phyloP scores from a whole-genome alignment of 2,888 invertebrate species.

The Myopa tessellatipennis region DNA sequence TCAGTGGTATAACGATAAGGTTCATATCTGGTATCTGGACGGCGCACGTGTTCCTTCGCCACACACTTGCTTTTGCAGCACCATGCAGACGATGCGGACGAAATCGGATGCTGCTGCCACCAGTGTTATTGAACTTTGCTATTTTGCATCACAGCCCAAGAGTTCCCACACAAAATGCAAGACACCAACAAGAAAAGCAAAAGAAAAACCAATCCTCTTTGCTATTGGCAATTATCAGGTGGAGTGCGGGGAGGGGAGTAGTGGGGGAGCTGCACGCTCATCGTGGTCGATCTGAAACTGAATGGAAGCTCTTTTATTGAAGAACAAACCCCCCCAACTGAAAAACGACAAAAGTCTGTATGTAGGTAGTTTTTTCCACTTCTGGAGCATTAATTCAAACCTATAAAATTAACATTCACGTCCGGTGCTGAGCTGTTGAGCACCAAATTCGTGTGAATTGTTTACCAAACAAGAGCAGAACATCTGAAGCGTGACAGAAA shows the following conservation, averaged over 20 bases:
- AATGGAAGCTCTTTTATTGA: constrained; percentile 25
- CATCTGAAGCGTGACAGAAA: constrained; percentile 38
- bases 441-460: constrained; percentile 33
- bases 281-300: constrained; percentile 12
- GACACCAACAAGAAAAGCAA: constrained; percentile 15
- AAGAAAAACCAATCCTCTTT: constrained; percentile 11
- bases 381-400: neutral
- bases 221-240: constrained; percentile 4
- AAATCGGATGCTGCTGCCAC: constrained; percentile 31
- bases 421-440: constrained; percentile 34
- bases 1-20: no score
- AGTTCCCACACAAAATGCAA: constrained; percentile 36
- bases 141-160: constrained; percentile 32
- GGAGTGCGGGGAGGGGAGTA: no score
- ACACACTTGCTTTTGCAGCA: neutral
- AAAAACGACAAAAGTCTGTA: neutral
- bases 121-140: constrained; percentile 41
- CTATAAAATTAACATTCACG: constrained; percentile 41
- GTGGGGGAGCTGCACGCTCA: neutral
- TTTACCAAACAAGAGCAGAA: constrained; percentile 26
- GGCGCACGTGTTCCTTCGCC: neutral
- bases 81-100: neutral
- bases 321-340: neutral
- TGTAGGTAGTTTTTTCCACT: no score
- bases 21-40: no score